A percentile compares a stretch with the other conserved stretches of the same genome.
These are phyloP conservation scores for Notolabrus celidotus DNA, from an alignment of 2,797 vertebrate species.

Conservation along the genomic window DNA sequence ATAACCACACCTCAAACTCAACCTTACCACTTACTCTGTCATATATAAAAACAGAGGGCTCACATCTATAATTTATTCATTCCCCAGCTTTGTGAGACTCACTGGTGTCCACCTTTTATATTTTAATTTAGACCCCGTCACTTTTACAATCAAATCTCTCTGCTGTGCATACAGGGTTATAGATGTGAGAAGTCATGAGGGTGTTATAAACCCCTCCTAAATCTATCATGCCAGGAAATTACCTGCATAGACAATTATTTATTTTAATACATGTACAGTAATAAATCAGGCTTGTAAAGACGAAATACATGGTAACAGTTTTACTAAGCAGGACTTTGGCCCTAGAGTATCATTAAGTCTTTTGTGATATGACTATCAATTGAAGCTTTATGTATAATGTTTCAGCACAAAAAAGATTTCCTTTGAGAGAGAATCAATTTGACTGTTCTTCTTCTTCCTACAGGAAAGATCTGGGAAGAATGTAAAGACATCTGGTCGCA, in stretches of 20 bases:
- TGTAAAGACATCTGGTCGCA: conserved; percentile 97
- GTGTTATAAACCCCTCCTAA: conserved; percentile 34
- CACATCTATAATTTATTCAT: not conserved
- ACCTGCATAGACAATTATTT: conserved; percentile 23
- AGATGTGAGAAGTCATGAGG: conserved; percentile 31
- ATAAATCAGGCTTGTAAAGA: conserved; percentile 43
- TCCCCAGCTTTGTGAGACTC: no score
- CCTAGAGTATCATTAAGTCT: no score
- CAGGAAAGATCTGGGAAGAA: conserved; percentile 97
- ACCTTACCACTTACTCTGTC: no score
- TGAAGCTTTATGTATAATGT: not conserved
- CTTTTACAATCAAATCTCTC: conserved; percentile 36
- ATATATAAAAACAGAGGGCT: no score
- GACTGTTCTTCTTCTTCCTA: conserved; percentile 5
- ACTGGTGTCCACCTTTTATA: conserved; percentile 5
- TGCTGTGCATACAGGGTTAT: conserved; percentile 31
- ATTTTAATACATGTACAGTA: conserved; percentile 19
- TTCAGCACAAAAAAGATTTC: not conserved
- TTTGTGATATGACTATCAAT: not conserved
- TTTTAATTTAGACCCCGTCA: conserved; percentile 20
- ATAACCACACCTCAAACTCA: no score
- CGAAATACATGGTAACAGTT: conserved; percentile 21
- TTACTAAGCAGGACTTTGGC: conserved; percentile 1
- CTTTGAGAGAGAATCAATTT: conserved; percentile 2
- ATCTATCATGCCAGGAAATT: conserved; percentile 43